phyloP scores from a whole-genome alignment of 35 echinoderm and acorn worm genomes.

The Diadema setosum region DNA sequence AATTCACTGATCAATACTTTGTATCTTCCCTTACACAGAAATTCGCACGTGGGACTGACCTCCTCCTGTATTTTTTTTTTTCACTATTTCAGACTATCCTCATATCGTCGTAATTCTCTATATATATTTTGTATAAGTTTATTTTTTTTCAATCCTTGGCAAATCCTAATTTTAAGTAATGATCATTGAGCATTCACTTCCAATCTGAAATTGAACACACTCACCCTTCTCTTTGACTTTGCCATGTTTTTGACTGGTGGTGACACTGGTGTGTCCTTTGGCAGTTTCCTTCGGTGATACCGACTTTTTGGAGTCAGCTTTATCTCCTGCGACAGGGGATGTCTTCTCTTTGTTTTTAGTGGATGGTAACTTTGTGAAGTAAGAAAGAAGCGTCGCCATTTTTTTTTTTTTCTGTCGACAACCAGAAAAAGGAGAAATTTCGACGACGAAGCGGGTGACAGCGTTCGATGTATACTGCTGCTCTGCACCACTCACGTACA shows the following conservation, averaged over 20 bases:
- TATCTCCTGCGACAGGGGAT: slow-evolving; percentile 46
- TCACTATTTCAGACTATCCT: too few species aligned
- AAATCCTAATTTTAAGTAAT: not conserved
- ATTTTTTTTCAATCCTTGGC: not conserved
- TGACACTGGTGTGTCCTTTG: not conserved
- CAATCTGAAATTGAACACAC: not conserved
- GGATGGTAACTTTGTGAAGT: slow-evolving; percentile 52
- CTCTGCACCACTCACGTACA: too few species aligned
- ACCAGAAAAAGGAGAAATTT: too few species aligned
- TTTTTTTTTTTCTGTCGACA: too few species aligned
- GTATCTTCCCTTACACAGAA: too few species aligned
- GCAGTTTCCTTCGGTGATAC: slow-evolving; percentile 67
- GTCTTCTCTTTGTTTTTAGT: slow-evolving; percentile 10
- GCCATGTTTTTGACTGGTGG: not conserved
- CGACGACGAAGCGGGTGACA: too few species aligned
- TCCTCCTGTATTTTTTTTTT: too few species aligned
- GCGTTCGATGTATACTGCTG: too few species aligned
- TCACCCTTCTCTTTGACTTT: not conserved
- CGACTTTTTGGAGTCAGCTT: slow-evolving; percentile 39
- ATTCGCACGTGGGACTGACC: too few species aligned
- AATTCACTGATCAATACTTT: too few species aligned
- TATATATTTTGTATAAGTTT: not conserved
- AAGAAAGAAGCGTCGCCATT: slow-evolving; percentile 54
- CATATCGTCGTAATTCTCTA: too few species aligned
- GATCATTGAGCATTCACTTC: not conserved